These are phyloP conservation scores for Apolygus lucorum DNA, from an alignment of 1,140 invertebrate species.

Conservation along the genomic window DNA sequence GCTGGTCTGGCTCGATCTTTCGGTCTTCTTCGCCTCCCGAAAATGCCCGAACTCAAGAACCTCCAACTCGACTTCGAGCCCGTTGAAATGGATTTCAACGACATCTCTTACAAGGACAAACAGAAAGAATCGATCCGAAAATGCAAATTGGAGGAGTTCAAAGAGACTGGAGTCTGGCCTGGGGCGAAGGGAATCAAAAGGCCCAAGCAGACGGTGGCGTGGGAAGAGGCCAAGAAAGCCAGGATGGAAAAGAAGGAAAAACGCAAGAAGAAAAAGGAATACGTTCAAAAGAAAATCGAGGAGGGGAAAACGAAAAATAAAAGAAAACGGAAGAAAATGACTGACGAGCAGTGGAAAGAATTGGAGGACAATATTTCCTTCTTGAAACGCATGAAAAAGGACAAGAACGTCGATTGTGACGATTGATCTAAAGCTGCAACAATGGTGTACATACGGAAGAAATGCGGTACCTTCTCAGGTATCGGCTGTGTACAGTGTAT, in stretches of 20 bases:
- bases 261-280: slow-evolving; percentile 49
- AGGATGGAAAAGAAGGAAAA: slow-evolving; percentile 58
- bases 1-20: slow-evolving; percentile 78
- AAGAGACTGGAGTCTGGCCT: slow-evolving; percentile 70
- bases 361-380: slow-evolving; percentile 71
- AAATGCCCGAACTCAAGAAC: slow-evolving; percentile 88
- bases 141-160: slow-evolving; percentile 60
- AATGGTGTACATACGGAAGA: background rate
- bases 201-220: slow-evolving; percentile 55
- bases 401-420: slow-evolving; percentile 45
- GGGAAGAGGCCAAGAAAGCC: slow-evolving; percentile 69
- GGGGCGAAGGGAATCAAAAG: slow-evolving; percentile 53
- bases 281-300: slow-evolving; percentile 43
- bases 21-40: slow-evolving; percentile 79
- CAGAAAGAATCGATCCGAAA: slow-evolving; percentile 62
- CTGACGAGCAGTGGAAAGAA: slow-evolving; percentile 73
- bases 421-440: slow-evolving; percentile 1
- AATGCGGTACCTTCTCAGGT: background rate
- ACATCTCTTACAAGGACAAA: slow-evolving; percentile 73
- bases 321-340: slow-evolving; percentile 44
- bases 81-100: slow-evolving; percentile 61
- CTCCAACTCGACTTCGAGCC: slow-evolving; percentile 57
- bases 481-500: background rate
- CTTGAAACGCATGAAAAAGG: slow-evolving; percentile 81
- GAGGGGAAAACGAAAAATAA: slow-evolving; percentile 39